Base-by-base conservation (phyloP, 2,888 invertebrate genomes). In the Tethea ocularis region DNA sequence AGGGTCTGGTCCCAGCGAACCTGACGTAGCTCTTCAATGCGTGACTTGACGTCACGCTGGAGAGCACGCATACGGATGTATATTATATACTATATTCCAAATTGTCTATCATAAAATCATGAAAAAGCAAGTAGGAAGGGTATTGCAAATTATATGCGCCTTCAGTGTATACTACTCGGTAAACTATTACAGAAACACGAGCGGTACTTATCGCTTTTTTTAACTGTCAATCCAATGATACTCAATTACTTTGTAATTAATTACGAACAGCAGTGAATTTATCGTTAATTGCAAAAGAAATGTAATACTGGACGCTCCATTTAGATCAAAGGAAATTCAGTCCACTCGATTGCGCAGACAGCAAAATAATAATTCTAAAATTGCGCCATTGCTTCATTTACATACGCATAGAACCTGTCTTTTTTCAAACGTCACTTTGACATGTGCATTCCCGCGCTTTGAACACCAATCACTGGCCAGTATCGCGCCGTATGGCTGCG, bases 391-490 rank as follows among this genome's bases (percentile, higher is more conserved):
- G 60, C 58, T 63, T 52, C 68, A 74, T 74, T 78, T 77, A 66
- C 71, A 72, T 73, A 71, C 66, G 60, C 66, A 66, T 66, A 68
- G 60, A 83, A 83, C 83, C 77, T 74, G 83, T 78, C 76, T 54
- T 33, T 4, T 52, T 13, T 13, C 60, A 71, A 73, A 80, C 80
- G 80, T 78, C 82, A 82, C 61, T 70, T 65, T 71, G 81, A 80
- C 82, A 82, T 71, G 70, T 80, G 80, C 84, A 81, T 87, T 89
- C 85, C 87, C 89, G 88, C 87, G 85, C 69, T 80, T 74, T 71
- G 62, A 67, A 68, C 75, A 75, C 87, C 87, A 89, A 90, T 88
- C 81, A 78, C 65, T 56, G 55, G 76, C 66, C 83, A 91, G 91
- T 91, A 80, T 69, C 75, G 85, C 80, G 84, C 70, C 61, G 77